phyloP scores from a whole-genome alignment of 2,888 invertebrate genomes.

The Drosophila sordidula region DNA sequence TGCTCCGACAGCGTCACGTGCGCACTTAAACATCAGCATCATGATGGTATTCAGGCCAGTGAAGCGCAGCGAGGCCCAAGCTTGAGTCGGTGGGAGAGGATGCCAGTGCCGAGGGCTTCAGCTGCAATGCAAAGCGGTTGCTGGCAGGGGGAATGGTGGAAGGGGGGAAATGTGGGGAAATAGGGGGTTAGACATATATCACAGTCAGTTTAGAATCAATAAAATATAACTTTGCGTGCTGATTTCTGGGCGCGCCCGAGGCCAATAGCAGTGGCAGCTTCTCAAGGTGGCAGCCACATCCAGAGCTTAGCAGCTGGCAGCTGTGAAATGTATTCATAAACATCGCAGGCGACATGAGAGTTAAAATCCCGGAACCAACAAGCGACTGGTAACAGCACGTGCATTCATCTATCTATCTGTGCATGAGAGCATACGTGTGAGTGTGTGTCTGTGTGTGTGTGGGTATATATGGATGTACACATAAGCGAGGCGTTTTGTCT shows the following conservation, averaged over 20 bases:
- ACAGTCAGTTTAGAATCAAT: slow-evolving; percentile 77
- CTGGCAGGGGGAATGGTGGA: neutral
- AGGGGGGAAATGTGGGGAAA: neutral
- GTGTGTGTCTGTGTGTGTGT: slow-evolving; percentile 6
- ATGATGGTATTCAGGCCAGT: slow-evolving; percentile 67
- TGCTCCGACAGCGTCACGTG: slow-evolving; percentile 62
- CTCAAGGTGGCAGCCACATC: slow-evolving; percentile 56
- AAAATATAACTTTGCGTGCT: slow-evolving; percentile 77
- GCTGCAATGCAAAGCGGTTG: slow-evolving; percentile 36
- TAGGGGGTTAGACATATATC: slow-evolving; percentile 51
- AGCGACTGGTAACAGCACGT: slow-evolving; percentile 73
- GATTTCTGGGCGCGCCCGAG: slow-evolving; percentile 60
- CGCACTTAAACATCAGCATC: slow-evolving; percentile 74
- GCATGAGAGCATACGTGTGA: neutral
- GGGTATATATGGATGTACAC: slow-evolving; percentile 12
- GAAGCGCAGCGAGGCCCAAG: slow-evolving; percentile 54
- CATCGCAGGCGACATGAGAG: slow-evolving; percentile 69
- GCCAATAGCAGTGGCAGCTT: slow-evolving; percentile 35
- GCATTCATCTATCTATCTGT: slow-evolving; percentile 53
- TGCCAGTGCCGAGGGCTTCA: slow-evolving; percentile 4
- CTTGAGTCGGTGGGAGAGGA: neutral
- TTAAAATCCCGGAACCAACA: slow-evolving; percentile 68
- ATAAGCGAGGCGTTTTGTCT: slow-evolving; percentile 59
- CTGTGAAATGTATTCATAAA: slow-evolving; percentile 75
- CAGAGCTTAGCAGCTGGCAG: slow-evolving; percentile 33